These are phyloP conservation scores for Diploptera punctata DNA, from an alignment of 2,888 invertebrate genomes.

Conservation along the genomic window DNA sequence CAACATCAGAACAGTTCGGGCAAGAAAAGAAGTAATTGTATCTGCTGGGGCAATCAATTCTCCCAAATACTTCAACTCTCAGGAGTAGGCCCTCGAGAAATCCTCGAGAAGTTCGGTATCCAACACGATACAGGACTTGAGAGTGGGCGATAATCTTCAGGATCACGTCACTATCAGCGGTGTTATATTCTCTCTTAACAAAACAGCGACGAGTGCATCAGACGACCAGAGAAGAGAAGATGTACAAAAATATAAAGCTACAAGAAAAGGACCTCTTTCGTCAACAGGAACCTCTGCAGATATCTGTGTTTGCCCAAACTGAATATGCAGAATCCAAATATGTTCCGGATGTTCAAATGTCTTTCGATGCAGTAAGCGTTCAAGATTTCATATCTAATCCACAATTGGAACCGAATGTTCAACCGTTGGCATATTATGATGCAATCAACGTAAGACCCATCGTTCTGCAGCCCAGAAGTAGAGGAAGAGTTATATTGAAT, in stretches of 20 bases:
- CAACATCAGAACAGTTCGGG: slow-evolving; percentile 52
- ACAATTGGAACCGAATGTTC: slow-evolving; percentile 57
- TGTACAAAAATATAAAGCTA: slow-evolving; percentile 44
- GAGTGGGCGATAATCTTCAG: slow-evolving; percentile 61
- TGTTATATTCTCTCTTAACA: slow-evolving; percentile 59
- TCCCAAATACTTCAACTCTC: slow-evolving; percentile 68
- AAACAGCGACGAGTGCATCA: slow-evolving; percentile 47
- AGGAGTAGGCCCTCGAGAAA: slow-evolving; percentile 67
- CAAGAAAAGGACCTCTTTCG: slow-evolving; percentile 46
- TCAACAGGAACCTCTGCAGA: slow-evolving; percentile 42
- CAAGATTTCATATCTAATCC: slow-evolving; percentile 66
- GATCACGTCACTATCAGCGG: slow-evolving; percentile 74
- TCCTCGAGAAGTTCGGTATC: slow-evolving; percentile 60
- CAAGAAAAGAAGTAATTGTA: slow-evolving; percentile 67
- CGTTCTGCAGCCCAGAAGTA: slow-evolving; percentile 46
- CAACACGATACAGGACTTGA: slow-evolving; percentile 66
- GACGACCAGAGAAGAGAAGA: slow-evolving; percentile 44
- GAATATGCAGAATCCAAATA: slow-evolving; percentile 53
- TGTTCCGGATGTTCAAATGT: slow-evolving; percentile 71
- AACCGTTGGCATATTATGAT: slow-evolving; percentile 68
- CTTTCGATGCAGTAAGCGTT: slow-evolving; percentile 66
- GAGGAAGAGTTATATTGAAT: slow-evolving; percentile 49
- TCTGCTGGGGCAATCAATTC: slow-evolving; percentile 66
- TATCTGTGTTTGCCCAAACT: slow-evolving; percentile 67
- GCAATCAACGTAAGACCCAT: slow-evolving; percentile 56